Base-by-base conservation (phyloP, 2,113 vertebrate species). In the Formicarius rufipectus region DNA sequence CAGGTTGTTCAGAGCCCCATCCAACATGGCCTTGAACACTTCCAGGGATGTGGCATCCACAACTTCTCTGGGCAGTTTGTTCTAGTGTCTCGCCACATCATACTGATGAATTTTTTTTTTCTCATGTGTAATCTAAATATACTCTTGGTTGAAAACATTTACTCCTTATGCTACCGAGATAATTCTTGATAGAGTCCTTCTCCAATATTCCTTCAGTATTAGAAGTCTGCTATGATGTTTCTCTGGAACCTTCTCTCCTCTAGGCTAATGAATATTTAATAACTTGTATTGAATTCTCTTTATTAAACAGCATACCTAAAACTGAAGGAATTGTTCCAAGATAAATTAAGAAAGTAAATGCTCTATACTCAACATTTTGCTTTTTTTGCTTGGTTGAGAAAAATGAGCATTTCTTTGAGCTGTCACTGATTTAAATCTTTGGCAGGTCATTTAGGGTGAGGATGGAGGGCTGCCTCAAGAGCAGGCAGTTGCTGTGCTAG, bases 401-500 rank as follows among this genome's bases (percentile, higher is more conserved):
- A n/a, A 88, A 55, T 7, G 14, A 78, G 6, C 6, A 4, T 79
- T 90, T 82, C 5, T n/a, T 73, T 58, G 22, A 64, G 20, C 8
- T 27, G 25, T 44, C 17, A 22, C 37, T 35, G 4, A 8, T 69
- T 83, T 31, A 90, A 62, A 40, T 39, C 31, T 44, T 49, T 53
- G 42, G 14, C 18, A 63, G 14, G 6, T 73, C 2, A 2, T 81
- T 85, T 47, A 81, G 50, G 53, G 72, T 66, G 25, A 62, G 11
- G 23, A 12, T 9, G 45, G 63, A 62, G 17, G 31, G 22, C 55
- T 67, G 25, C 2, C 3, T 67, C 22, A 56, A n/a, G 25, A 21
- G 52, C 27, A 39, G 18, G 27, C 28, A 10, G 12, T 44, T 0
- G 0, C 42, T 75, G 56, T 84, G 24, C 37, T 69, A 14, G 11